Evolutionary conservation across 2,113 vertebrate species (phyloP).

Genomic region (Chloroceryle aenea): DNA sequence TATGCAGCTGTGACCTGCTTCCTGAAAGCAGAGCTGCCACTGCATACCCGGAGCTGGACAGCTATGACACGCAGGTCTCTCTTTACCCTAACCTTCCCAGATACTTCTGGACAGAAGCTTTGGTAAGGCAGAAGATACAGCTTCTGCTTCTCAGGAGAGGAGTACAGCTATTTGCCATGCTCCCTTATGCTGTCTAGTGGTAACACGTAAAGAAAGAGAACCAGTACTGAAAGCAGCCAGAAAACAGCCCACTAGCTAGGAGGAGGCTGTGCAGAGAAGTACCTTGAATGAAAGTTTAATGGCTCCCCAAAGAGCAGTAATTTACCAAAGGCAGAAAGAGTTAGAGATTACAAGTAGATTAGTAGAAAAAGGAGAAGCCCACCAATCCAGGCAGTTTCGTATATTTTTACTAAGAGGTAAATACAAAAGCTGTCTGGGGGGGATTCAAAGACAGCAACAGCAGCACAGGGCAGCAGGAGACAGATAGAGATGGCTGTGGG

Average conservation of each 20-base stretch:
- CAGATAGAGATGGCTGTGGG: background rate
- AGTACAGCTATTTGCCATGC: background rate
- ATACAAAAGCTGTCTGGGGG: background rate
- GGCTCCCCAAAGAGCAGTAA: background rate
- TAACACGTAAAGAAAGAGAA: background rate
- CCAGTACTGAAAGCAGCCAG: background rate
- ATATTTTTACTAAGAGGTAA: background rate
- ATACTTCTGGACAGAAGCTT: background rate
- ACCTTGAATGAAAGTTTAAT: background rate
- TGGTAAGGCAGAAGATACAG: background rate
- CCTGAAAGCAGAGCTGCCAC: background rate
- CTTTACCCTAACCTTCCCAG: background rate
- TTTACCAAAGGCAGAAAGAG: background rate
- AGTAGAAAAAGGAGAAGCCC: background rate
- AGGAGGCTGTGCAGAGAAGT: background rate
- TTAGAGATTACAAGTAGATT: background rate
- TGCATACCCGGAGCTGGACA: rapidly evolving
- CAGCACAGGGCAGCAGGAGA: background rate
- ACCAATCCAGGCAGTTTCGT: background rate
- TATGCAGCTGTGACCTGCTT: background rate
- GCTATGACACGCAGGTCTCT: background rate
- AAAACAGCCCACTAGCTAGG: background rate
- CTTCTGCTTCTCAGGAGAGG: background rate
- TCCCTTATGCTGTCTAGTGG: background rate
- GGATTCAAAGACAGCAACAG: background rate